Percentiles rank a stretch among this genome's conserved stretches.
These are phyloP conservation scores for Epinephelus cyanopodus DNA, from an alignment of 2,113 vertebrate genomes.

Conservation along the genomic window DNA sequence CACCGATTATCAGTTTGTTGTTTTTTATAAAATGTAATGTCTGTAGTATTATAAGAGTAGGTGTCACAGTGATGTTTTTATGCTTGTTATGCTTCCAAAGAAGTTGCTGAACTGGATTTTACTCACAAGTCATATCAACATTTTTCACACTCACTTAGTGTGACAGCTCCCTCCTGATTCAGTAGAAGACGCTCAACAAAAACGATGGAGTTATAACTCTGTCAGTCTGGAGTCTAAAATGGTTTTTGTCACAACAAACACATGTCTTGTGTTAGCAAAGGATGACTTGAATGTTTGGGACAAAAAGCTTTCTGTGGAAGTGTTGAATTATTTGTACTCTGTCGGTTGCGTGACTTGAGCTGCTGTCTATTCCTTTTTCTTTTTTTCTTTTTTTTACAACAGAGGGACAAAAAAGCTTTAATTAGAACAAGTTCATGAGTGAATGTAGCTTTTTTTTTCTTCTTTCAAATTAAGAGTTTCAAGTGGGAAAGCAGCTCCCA, in stretches of 20 bases:
- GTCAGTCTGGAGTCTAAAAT: neutral
- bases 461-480: neutral
- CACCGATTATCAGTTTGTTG: too few species aligned
- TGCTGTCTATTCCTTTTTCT: neutral
- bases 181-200: neutral
- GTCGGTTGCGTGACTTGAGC: neutral
- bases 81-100: neutral
- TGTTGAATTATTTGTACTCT: conserved; percentile 6
- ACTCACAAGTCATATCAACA: neutral
- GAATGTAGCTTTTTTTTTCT: neutral
- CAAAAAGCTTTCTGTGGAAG: neutral
- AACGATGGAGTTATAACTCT: neutral
- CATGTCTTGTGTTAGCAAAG: neutral
- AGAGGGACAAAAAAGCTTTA: neutral
- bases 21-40: too few species aligned
- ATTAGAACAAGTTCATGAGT: conserved; percentile 7
- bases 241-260: neutral
- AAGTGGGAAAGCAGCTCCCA: neutral
- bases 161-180: neutral
- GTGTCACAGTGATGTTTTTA: neutral
- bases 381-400: neutral
- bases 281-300: neutral
- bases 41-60: neutral
- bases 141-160: neutral
- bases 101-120: neutral